Evolutionary conservation across 2,113 vertebrate genomes (phyloP).

Genomic region (Actenoides hombroni): DNA sequence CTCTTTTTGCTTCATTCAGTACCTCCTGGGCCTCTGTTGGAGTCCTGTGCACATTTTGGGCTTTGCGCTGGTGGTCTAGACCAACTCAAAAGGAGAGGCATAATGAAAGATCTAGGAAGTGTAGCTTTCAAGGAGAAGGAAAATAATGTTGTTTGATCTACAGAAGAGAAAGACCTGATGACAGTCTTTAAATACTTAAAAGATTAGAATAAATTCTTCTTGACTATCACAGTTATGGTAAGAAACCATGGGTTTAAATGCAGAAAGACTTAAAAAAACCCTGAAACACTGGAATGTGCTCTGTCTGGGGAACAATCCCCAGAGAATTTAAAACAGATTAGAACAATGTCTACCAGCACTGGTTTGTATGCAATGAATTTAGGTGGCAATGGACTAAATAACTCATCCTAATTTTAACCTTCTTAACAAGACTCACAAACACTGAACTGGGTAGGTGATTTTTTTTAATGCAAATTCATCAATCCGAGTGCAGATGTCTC

Average conservation of each 20-base stretch:
- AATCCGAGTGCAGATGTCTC: not conserved
- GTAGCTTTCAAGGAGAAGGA: not conserved
- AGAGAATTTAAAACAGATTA: not conserved
- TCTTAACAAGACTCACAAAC: not conserved
- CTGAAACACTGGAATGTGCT: not conserved
- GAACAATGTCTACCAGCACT: not conserved
- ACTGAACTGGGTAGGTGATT: not conserved
- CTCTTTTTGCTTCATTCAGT: not conserved
- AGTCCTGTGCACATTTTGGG: not conserved
- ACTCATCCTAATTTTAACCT: not conserved
- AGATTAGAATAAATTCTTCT: not conserved
- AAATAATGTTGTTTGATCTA: not conserved
- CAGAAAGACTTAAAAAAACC: not conserved
- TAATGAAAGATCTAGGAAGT: not conserved
- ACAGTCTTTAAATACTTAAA: not conserved
- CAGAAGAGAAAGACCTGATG: not conserved
- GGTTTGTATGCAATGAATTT: not conserved
- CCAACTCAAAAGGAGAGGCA: not conserved
- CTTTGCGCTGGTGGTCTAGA: not conserved
- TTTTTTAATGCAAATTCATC: not conserved
- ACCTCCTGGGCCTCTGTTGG: not conserved
- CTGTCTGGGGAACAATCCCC: not conserved
- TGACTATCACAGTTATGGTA: not conserved
- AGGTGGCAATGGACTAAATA: not conserved
- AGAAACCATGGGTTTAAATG: not conserved